Evolutionary conservation across 2,888 invertebrate genomes (phyloP).

Genomic region (Ennomos erosarius): DNA sequence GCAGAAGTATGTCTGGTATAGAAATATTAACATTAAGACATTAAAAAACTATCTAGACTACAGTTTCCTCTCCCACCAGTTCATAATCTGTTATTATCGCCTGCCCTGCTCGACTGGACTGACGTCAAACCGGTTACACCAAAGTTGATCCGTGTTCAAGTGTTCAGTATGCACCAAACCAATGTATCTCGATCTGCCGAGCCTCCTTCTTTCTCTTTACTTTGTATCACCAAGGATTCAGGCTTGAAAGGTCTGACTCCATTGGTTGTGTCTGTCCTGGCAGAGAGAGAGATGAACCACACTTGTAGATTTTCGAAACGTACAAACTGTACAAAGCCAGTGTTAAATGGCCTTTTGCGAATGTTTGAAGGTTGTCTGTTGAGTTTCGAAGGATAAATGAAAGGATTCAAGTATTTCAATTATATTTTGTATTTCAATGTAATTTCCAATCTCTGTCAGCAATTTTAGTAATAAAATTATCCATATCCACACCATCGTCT

Average conservation of each 20-base stretch:
- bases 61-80: slow-evolving; percentile 41
- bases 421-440: no score
- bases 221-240: slow-evolving; percentile 1
- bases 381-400: slow-evolving; percentile 33
- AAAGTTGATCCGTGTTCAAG: slow-evolving; percentile 48
- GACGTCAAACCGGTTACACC: slow-evolving; percentile 72
- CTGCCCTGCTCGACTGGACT: slow-evolving; percentile 58
- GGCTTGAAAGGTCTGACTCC: slow-evolving; percentile 22
- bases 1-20: no score
- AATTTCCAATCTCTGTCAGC: no score
- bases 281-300: slow-evolving; percentile 31
- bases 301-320: slow-evolving; percentile 36
- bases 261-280: slow-evolving; percentile 30
- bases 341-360: slow-evolving; percentile 42
- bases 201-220: slow-evolving; percentile 7
- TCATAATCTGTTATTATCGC: slow-evolving; percentile 60
- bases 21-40: neutral
- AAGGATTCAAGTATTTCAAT: slow-evolving; percentile 1
- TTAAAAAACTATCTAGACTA: slow-evolving; percentile 7
- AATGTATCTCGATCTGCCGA: slow-evolving; percentile 42
- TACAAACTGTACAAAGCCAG: slow-evolving; percentile 26
- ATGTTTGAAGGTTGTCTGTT: slow-evolving; percentile 45
- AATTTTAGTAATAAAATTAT: no score
- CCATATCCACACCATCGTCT: slow-evolving; percentile 27
- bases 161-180: slow-evolving; percentile 48